These are phyloP conservation scores for Chymomyza procnemis DNA, from an alignment of 2,888 invertebrate species.

Conservation along the genomic window DNA sequence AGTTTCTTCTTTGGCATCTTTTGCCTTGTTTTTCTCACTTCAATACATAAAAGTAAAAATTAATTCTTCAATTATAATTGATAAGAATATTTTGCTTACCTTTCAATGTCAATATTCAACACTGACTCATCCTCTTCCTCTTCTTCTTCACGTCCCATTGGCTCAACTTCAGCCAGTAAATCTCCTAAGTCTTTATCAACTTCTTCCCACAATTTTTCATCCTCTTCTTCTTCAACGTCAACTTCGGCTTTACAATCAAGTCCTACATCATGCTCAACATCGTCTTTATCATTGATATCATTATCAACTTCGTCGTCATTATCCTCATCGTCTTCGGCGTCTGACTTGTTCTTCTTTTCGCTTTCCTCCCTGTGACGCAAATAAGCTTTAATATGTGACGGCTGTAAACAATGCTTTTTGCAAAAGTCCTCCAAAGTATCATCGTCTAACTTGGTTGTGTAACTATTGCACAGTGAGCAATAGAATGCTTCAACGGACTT, in stretches of 20 bases:
- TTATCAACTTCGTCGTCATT: conserved; percentile 37
- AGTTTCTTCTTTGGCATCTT: conserved; percentile 64
- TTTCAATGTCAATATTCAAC: conserved; percentile 79
- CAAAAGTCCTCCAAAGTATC: conserved; percentile 82
- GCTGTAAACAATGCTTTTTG: conserved; percentile 86
- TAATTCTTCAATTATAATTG: background rate
- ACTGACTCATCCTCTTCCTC: conserved; percentile 84
- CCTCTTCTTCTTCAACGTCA: conserved; percentile 85
- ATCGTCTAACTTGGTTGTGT: conserved; percentile 82
- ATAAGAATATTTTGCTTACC: conserved; percentile 73
- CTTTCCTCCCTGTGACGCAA: conserved; percentile 88
- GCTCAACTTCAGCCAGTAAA: conserved; percentile 84
- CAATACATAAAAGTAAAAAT: conserved; percentile 11
- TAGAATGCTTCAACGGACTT: conserved; percentile 88
- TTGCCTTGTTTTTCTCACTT: conserved; percentile 80
- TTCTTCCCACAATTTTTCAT: conserved; percentile 89
- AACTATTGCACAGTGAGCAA: conserved; percentile 89
- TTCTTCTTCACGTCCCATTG: conserved; percentile 83
- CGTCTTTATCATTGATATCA: conserved; percentile 79
- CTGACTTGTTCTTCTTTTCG: conserved; percentile 81
- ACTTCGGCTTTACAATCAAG: conserved; percentile 76
- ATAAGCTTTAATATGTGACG: conserved; percentile 87
- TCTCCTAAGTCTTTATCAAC: conserved; percentile 90
- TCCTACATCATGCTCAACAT: conserved; percentile 80
- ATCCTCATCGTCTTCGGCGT: conserved; percentile 49